Evolutionary conservation across 2,797 vertebrate species (phyloP), one percentile per base, ranked within the genome.

Genomic region (Falco rusticolus): DNA sequence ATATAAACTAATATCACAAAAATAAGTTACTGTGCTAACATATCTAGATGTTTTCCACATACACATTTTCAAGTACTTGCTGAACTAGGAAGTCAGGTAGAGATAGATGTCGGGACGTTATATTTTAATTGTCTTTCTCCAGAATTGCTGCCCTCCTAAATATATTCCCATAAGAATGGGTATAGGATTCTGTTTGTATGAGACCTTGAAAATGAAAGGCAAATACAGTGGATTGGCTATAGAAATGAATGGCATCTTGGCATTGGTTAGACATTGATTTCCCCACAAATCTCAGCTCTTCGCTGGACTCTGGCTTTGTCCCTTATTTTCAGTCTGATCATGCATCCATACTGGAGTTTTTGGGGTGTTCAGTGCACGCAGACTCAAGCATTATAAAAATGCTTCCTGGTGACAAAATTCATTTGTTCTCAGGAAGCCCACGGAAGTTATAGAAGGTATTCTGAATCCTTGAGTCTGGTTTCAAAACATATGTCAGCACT

Each of bases 401-500:
- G 11, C 22, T 54, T 76, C 12, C 7, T 43, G 11, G 11, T 76
- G 56, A 65, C 9, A 76, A 82, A 65, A 39, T 12, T 50, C 5
- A 10, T 24, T 24, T n/a, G 3, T 41, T 34, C 53, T 57, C 26
- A 85, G 41, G 34, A 69, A 94, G 41, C 17, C 28, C 39, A 31
- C 1, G 0, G 45, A 20, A 41, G 26, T 21, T 56, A 21, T 31
- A 29, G 54, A 61, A 61, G 18, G 6, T 14, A 16, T 31, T 69
- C 28, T 53, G 57, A 66, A 41, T 19, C 13, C 53, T 11, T 37
- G 31, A 59, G 37, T 22, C 54, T 70, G 29, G 7, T 80, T 85
- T 63, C 56, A 17, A 72, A 76, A 16, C 3, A 15, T 17, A 17
- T 0, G 0, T 11, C 1, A 2, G 47, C 1, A 4, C 8, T 45